Evolutionary conservation across 2,888 invertebrate species (phyloP), one percentile per base, ranked within the genome.

Genomic region (Frankliniella intonsa): DNA sequence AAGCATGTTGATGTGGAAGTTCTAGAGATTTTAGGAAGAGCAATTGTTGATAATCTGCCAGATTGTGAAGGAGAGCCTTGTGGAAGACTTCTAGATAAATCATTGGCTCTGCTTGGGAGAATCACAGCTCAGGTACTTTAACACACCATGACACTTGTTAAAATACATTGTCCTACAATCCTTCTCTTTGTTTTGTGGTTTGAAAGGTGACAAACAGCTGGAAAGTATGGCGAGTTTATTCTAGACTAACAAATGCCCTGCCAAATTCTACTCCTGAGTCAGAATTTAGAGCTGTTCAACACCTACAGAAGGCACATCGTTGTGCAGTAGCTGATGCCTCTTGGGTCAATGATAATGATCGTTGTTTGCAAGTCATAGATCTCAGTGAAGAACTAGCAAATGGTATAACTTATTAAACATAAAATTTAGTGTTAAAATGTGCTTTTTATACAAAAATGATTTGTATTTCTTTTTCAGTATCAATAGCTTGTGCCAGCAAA

Each of bases 201-300:
- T 81, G 83, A n/a, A 84, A 89, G 88, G 87, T 89, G 14, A 86
- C 88, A 55, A 93, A 92, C 84, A 93, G 94, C 86, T 91, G 93
- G 0, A 91, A 92, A 83, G 87, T 97, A 10, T 97, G 97, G 97
- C 92, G 93, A 86, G 87, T 95, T 83, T 96, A 97, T 85, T 94
- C 95, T 0, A 90, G 93, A 85, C 87, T 95, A 83, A 92, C 93
- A 38, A 89, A 91, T 0, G 84, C 87, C 81, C 86, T 86, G 80
- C 82, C 84, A 82, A 83, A 82, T 12, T 86, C 85, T 49, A 88
- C 86, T 14, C 86, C 87, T 62, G 86, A 87, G 51, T 86, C 86
- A 49, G 84, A 86, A 83, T 87, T 87, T 51, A 88, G 87, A 84
- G 90, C 91, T 0, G 91, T 92, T 0, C 94, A 95, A 86, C 92